Evolutionary conservation across 2,888 invertebrate genomes (phyloP), one percentile per base, ranked within the genome.

Genomic region (Nomada lathburiana): DNA sequence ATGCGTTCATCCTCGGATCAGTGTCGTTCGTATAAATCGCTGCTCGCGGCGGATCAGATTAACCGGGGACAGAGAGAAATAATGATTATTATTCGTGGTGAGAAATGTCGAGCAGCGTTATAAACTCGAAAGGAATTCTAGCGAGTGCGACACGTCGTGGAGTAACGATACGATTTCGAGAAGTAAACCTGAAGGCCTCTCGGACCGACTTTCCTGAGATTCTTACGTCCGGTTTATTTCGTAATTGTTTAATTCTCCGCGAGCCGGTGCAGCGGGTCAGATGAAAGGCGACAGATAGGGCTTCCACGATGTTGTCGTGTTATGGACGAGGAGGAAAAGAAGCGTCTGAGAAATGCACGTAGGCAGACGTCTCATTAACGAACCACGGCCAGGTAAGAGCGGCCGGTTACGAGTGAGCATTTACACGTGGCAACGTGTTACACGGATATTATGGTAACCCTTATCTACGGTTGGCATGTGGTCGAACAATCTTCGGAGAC

Each of bases 201-300:
- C 42, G n/a, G 85, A 81, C 79, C 83, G 62, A 77, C 73, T 89
- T 90, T 86, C 78, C 76, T 78, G 69, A 81, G 85, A 86, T 84
- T 82, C 82, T 90, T 86, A 86, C 76, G 82, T 62, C 73, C 83
- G 77, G 74, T 77, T 77, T 77, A 70, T 70, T 72, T 72, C 84
- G 88, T 90, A 91, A 91, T 92, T 89, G 89, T 90, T 91, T 89
- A 88, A 92, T 91, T 91, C 85, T 80, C 76, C 67, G 65, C 60
- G 77, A 77, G 84, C 85, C 82, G n/a, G 50, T 84, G 82, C 78
- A 76, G 50, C 77, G 83, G 86, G 88, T 85, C 88, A 90, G 89
- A 90, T 90, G 85, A 82, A 81, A 90, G 89, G 84, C 83, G 83
- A 71, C 76, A 88, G 88, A 86, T 89, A 88, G 81, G 72, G 67